phyloP scores from a whole-genome alignment of 2,888 invertebrate genomes.

The Didymodactylos carnosus region DNA sequence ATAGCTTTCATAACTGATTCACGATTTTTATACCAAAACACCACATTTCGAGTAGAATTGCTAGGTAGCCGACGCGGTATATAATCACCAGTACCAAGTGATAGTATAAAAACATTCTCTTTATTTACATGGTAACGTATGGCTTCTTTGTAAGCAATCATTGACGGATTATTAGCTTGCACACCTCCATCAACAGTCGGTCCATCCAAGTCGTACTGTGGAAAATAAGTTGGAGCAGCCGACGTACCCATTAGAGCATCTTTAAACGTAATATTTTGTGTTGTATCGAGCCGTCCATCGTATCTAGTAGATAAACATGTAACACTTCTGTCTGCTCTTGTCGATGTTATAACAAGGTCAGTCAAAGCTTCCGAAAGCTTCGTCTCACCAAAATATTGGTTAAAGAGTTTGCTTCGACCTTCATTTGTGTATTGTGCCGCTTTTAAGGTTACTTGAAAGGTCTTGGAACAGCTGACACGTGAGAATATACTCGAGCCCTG shows the following conservation, averaged over 20 bases:
- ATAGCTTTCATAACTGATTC: neutral
- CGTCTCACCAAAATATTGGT: neutral
- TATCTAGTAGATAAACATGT: neutral
- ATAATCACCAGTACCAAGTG: neutral
- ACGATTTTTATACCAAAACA: neutral
- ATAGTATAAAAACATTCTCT: neutral
- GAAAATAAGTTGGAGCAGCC: neutral
- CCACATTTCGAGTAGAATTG: neutral
- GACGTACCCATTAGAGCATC: neutral
- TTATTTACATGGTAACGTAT: neutral
- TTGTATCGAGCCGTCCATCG: neutral
- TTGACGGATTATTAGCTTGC: neutral
- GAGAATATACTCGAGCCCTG: neutral
- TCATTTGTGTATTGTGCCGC: neutral
- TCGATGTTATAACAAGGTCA: neutral
- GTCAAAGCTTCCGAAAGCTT: neutral
- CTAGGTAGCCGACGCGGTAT: neutral
- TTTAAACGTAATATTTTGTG: neutral
- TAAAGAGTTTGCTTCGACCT: neutral
- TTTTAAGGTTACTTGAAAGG: too few relatives aligned
- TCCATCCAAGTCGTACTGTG: neutral
- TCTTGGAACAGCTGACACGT: too few relatives aligned
- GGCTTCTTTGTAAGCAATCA: neutral
- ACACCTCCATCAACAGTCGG: neutral
- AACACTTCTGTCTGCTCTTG: neutral